Evolutionary conservation across 2,113 vertebrate genomes (phyloP).

Genomic region (Leucopsar rothschildi): DNA sequence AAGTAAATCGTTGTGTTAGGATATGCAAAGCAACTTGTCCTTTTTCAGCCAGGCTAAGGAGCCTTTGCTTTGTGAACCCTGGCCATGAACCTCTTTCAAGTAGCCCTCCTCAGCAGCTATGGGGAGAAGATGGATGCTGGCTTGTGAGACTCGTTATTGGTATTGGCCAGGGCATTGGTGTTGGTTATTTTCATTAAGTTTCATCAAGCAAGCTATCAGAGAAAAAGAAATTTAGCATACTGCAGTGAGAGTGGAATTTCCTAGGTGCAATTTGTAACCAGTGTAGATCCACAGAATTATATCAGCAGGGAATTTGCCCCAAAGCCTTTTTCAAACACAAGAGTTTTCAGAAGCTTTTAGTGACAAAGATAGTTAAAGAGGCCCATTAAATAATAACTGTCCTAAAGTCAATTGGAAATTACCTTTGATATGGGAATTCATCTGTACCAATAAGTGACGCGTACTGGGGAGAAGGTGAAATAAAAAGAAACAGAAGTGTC

Average conservation of each 20-base stretch:
- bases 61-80: not conserved
- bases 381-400: constrained; percentile 36
- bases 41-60: not conserved
- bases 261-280: not conserved
- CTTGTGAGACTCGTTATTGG: not conserved
- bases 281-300: not conserved
- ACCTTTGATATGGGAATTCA: constrained; percentile 14
- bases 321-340: not conserved
- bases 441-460: not conserved
- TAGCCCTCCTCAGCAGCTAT: not conserved
- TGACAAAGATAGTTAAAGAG: not conserved
- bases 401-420: constrained; percentile 25
- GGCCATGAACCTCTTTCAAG: not conserved
- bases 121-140: not conserved
- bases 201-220: not conserved
- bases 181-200: not conserved
- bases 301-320: not conserved
- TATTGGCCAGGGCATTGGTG: not conserved
- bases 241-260: not conserved
- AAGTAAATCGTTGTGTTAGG: not conserved
- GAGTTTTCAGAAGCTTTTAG: not conserved
- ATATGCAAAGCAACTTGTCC: not conserved
- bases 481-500: constrained; percentile 9
- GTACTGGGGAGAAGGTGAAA: not conserved
- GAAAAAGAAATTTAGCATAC: not conserved